Evolutionary conservation across 2,888 invertebrate species (phyloP).

Genomic region (Drosophila phalerata): DNA sequence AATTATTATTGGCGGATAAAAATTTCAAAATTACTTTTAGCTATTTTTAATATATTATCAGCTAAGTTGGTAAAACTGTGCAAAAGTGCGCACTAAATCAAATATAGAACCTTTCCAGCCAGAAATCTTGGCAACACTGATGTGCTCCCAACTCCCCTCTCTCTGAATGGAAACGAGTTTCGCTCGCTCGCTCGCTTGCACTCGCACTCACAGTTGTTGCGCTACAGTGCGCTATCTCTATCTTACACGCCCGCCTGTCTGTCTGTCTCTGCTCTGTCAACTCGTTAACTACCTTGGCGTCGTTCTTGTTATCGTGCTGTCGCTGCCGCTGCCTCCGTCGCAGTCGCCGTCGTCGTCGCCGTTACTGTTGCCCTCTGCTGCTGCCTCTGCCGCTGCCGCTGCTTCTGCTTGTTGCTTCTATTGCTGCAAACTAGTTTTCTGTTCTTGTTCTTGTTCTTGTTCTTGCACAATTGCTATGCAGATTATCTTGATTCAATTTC

Average conservation of each 20-base stretch:
- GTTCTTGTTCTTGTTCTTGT: slow-evolving; percentile 44
- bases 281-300: slow-evolving; percentile 76
- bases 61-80: too few relatives aligned
- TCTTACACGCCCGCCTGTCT: slow-evolving; percentile 35
- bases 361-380: slow-evolving; percentile 12
- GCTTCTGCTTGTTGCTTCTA: slow-evolving; percentile 25
- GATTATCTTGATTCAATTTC: slow-evolving; percentile 61
- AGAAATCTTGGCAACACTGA: too few relatives aligned
- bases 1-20: too few relatives aligned
- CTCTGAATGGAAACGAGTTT: slow-evolving; percentile 47
- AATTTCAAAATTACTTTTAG: too few relatives aligned
- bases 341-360: slow-evolving; percentile 16
- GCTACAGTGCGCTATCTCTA: slow-evolving; percentile 30
- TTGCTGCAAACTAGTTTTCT: slow-evolving; percentile 57
- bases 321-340: slow-evolving; percentile 19
- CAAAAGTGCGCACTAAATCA: too few relatives aligned
- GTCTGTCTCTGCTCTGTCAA: slow-evolving; percentile 45
- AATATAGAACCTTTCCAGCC: too few relatives aligned
- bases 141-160: slow-evolving; percentile 12
- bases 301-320: slow-evolving; percentile 70
- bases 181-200: slow-evolving; percentile 22
- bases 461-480: slow-evolving; percentile 67
- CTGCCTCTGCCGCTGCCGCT: not conserved
- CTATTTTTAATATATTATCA: too few relatives aligned
- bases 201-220: not conserved